A percentile compares a stretch with the other conserved stretches of the same genome.
Evolutionary conservation across 1,140 invertebrate species (phyloP).

Genomic region (Platorchestia sp.): DNA sequence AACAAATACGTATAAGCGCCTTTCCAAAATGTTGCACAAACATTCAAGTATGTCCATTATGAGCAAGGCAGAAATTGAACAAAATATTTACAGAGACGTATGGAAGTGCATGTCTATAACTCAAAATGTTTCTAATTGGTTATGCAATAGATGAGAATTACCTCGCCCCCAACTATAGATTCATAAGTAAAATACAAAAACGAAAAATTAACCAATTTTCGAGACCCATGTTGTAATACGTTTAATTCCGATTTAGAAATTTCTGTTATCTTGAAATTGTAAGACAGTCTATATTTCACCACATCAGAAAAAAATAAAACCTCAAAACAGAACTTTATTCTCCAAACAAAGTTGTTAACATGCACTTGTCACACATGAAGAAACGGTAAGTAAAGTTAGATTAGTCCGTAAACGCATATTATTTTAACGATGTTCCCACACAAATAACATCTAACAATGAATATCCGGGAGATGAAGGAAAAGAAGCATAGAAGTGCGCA

Average conservation of each 20-base stretch:
- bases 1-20: not conserved
- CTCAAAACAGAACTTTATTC: not conserved
- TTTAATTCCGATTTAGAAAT: not conserved
- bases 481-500: not conserved
- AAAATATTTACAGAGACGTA: not conserved
- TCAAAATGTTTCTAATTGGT: not conserved
- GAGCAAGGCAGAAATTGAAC: not conserved
- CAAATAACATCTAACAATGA: not conserved
- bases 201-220: not conserved
- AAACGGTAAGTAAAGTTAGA: not conserved
- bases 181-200: not conserved
- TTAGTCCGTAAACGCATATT: not conserved
- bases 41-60: not conserved
- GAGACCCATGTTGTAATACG: not conserved
- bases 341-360: not conserved
- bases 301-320: not conserved
- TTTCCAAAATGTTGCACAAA: not conserved
- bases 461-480: not conserved
- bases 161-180: not conserved
- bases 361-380: not conserved
- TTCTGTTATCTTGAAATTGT: not conserved
- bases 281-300: not conserved
- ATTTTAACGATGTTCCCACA: not conserved
- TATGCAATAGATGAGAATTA: not conserved
- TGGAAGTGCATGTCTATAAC: not conserved